Conservation (phyloP, 1,140 invertebrate species). For the Heliconius nattereri region DNA sequence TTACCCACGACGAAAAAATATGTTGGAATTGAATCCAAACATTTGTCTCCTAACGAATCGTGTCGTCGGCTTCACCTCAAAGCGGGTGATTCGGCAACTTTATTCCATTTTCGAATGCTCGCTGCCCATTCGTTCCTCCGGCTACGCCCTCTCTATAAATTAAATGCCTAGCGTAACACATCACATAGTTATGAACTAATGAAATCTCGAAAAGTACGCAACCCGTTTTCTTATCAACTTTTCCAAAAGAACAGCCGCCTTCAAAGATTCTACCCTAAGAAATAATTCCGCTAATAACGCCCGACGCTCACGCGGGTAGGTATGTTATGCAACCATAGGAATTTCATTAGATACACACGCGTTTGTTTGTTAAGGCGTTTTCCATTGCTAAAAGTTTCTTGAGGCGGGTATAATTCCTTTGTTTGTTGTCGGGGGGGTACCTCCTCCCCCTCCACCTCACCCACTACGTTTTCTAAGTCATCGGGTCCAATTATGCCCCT, state of each 20-base stretch:
- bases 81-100: constrained; percentile 78
- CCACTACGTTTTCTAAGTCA: constrained; percentile 80
- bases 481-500: constrained; percentile 80
- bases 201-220: constrained; percentile 78
- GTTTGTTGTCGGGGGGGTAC: constrained; percentile 75
- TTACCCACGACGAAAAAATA: constrained; percentile 62
- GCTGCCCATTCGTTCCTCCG: constrained; percentile 78
- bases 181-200: constrained; percentile 80
- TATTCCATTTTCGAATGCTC: constrained; percentile 74
- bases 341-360: constrained; percentile 82
- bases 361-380: constrained; percentile 81
- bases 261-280: constrained; percentile 78
- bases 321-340: constrained; percentile 81
- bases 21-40: constrained; percentile 77
- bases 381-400: constrained; percentile 82
- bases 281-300: constrained; percentile 80
- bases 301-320: constrained; percentile 71
- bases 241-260: constrained; percentile 78
- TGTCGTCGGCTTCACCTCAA: constrained; percentile 72
- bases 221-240: constrained; percentile 81
- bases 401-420: constrained; percentile 81
- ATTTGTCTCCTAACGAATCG: constrained; percentile 81
- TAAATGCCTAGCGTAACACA: constrained; percentile 73
- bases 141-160: constrained; percentile 79
- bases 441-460: constrained; percentile 53